These are phyloP conservation scores for Hormaphis cornu DNA, from an alignment of 1,140 invertebrate genomes.

Conservation along the genomic window DNA sequence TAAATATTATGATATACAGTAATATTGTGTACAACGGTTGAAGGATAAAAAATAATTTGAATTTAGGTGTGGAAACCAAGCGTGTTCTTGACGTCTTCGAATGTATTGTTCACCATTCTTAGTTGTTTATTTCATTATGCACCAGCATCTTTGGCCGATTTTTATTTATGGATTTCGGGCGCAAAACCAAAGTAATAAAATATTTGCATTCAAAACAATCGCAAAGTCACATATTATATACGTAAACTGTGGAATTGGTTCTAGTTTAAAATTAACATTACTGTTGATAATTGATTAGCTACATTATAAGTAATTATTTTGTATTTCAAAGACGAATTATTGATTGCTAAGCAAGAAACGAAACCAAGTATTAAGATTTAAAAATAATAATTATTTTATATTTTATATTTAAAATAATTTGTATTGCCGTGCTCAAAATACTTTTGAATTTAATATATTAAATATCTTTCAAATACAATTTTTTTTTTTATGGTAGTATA, in stretches of 20 bases:
- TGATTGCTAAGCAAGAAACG: no score
- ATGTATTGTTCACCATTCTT: background rate
- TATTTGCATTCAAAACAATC: background rate
- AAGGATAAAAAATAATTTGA: background rate
- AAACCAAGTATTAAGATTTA: no score
- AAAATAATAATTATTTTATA: no score
- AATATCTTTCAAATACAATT: background rate
- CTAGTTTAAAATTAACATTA: background rate
- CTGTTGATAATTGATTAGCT: no score
- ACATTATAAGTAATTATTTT: no score
- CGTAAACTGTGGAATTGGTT: background rate
- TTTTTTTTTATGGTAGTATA: background rate
- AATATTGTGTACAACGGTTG: background rate
- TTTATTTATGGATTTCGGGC: background rate
- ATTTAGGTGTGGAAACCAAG: background rate
- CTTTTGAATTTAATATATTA: no score
- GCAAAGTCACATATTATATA: no score
- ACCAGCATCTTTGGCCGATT: background rate
- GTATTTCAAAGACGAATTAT: no score
- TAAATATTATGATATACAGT: background rate
- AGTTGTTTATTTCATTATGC: background rate
- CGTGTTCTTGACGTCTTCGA: background rate
- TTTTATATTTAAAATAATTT: no score
- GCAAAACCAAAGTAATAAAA: background rate
- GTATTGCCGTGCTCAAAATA: no score